These are phyloP conservation scores for Lophotis ruficrista DNA, from an alignment of 2,113 vertebrate genomes.

Conservation along the genomic window DNA sequence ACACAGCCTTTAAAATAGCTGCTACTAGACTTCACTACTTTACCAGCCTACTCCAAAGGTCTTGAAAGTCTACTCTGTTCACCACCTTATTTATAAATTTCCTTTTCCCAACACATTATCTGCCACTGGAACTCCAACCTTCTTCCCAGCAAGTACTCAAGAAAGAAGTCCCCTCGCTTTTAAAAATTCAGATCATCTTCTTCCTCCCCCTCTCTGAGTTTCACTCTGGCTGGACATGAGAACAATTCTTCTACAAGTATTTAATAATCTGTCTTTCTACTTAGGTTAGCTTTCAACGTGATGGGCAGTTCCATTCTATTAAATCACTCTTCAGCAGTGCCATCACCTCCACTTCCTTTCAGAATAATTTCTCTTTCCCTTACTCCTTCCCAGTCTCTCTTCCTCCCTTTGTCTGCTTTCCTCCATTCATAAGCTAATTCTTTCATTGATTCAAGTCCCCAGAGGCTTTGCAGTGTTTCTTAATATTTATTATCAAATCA, in stretches of 20 bases:
- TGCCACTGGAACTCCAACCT: not conserved
- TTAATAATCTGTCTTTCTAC: constrained; percentile 27
- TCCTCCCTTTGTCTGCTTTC: not conserved
- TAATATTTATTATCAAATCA: not conserved
- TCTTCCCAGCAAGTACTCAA: not conserved
- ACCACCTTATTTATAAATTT: not conserved
- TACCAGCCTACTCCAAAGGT: not conserved
- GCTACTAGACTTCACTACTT: not conserved
- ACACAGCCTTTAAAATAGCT: not conserved
- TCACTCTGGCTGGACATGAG: not conserved
- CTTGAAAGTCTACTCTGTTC: not conserved
- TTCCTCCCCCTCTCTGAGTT: not conserved
- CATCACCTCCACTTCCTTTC: not conserved
- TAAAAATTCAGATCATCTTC: not conserved
- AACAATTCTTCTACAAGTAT: constrained; percentile 26
- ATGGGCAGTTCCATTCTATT: not conserved
- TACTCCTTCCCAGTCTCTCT: not conserved
- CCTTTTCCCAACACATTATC: not conserved
- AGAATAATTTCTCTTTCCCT: not conserved
- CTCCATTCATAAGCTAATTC: not conserved
- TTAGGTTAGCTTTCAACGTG: constrained; percentile 28
- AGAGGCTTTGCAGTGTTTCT: not conserved
- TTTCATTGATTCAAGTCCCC: not conserved
- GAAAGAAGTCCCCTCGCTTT: not conserved
- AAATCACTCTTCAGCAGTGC: not conserved